Percentiles rank a stretch among this genome's conserved stretches.
These are phyloP conservation scores for Halesus radiatus DNA, from an alignment of 1,140 invertebrate species.

Conservation along the genomic window DNA sequence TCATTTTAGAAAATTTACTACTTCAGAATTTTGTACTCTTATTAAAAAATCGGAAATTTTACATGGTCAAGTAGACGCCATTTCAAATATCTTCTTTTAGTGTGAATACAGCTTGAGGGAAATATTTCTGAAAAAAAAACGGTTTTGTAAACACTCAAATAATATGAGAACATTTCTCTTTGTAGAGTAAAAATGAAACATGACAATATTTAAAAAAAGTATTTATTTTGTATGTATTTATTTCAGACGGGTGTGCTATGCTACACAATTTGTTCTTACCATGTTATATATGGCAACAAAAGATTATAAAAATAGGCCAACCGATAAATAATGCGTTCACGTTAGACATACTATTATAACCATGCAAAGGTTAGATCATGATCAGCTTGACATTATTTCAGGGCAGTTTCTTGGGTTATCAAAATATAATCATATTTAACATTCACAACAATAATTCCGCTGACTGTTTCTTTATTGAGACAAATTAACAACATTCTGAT, in stretches of 20 bases:
- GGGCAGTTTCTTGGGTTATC: too few relatives aligned
- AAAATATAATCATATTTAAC: too few relatives aligned
- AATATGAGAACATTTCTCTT: too few relatives aligned
- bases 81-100: too few relatives aligned
- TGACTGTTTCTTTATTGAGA: too few relatives aligned
- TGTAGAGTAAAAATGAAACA: conserved; percentile 26
- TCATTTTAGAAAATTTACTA: too few relatives aligned
- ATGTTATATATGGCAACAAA: conserved; percentile 54
- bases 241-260: conserved; percentile 42
- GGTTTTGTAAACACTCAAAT: too few relatives aligned
- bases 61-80: too few relatives aligned
- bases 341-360: conserved; percentile 17
- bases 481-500: not conserved
- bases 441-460: conserved; percentile 10
- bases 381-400: conserved; percentile 1
- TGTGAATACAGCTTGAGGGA: too few relatives aligned
- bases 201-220: conserved; percentile 27
- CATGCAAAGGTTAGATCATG: conserved; percentile 13
- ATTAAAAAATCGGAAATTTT: too few relatives aligned
- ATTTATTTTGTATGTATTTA: conserved; percentile 42
- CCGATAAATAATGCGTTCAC: not conserved
- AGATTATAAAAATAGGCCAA: conserved; percentile 46
- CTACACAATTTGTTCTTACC: conserved; percentile 44
- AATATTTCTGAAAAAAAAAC: too few relatives aligned
- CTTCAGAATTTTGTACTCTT: too few relatives aligned